Conservation (phyloP, 1,140 invertebrate genomes). For the Eciton burchellii region DNA sequence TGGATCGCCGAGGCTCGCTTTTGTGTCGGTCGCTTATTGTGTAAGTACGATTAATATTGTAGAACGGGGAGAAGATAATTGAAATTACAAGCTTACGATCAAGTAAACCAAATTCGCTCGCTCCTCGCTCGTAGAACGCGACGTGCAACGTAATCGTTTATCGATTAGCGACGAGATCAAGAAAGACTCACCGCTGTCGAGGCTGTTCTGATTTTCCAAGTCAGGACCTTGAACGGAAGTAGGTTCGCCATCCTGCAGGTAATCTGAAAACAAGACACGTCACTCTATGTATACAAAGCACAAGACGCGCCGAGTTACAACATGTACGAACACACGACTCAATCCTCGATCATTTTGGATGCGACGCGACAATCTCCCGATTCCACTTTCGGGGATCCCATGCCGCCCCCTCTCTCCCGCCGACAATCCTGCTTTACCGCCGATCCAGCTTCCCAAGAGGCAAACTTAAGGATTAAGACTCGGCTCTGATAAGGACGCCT, state of each 20-base stretch:
- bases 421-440: too few species aligned
- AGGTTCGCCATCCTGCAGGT: constrained; percentile 69
- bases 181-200: constrained; percentile 79
- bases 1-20: constrained; percentile 16
- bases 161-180: not conserved
- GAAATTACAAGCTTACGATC: not conserved
- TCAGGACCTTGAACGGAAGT: constrained; percentile 75
- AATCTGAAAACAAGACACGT: constrained; percentile 73
- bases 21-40: constrained; percentile 15
- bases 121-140: too few species aligned
- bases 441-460: not conserved
- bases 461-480: constrained; percentile 18
- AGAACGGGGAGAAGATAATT: constrained; percentile 17
- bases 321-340: too few species aligned
- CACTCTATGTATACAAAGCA: constrained; percentile 11
- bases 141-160: not conserved
- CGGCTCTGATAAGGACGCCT: constrained; percentile 11
- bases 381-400: not conserved
- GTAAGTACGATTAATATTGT: constrained; percentile 17
- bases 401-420: too few species aligned
- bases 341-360: too few species aligned
- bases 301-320: not conserved
- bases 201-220: constrained; percentile 81
- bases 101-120: not conserved
- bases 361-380: too few species aligned